Conservation (phyloP, 2,888 invertebrate genomes). For the Fragum sueziense region DNA sequence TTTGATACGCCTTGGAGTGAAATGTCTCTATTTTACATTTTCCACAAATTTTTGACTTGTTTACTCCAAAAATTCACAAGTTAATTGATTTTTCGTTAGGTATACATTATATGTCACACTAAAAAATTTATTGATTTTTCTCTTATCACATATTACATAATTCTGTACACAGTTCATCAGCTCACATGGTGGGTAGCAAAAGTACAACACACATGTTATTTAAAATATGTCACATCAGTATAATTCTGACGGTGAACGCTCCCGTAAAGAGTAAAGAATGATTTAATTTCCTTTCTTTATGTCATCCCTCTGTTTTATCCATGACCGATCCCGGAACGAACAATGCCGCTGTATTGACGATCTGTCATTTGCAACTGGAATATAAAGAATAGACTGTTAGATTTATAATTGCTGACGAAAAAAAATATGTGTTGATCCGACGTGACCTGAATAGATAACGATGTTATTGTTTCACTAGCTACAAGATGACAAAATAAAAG, state of each 20-base stretch:
- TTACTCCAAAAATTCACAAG: too few species aligned
- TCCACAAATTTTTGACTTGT: too few species aligned
- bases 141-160: too few species aligned
- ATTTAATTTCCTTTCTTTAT: background rate
- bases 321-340: background rate
- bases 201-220: too few species aligned
- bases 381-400: slow-evolving; percentile 7
- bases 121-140: too few species aligned
- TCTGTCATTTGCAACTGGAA: slow-evolving; percentile 14
- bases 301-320: background rate
- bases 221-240: too few species aligned
- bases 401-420: background rate
- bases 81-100: too few species aligned
- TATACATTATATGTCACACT: too few species aligned
- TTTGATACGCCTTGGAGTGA: too few species aligned
- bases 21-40: too few species aligned
- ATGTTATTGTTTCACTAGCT: too few species aligned
- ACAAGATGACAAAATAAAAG: too few species aligned
- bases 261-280: background rate
- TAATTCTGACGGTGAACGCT: background rate
- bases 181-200: background rate
- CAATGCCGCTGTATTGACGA: background rate
- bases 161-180: background rate
- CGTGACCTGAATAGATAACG: background rate
- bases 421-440: background rate